Percentiles rank a stretch among this genome's conserved stretches.
Conservation (phyloP, 53 echinoderm and acorn worm species). For the Astropecten irregularis region DNA sequence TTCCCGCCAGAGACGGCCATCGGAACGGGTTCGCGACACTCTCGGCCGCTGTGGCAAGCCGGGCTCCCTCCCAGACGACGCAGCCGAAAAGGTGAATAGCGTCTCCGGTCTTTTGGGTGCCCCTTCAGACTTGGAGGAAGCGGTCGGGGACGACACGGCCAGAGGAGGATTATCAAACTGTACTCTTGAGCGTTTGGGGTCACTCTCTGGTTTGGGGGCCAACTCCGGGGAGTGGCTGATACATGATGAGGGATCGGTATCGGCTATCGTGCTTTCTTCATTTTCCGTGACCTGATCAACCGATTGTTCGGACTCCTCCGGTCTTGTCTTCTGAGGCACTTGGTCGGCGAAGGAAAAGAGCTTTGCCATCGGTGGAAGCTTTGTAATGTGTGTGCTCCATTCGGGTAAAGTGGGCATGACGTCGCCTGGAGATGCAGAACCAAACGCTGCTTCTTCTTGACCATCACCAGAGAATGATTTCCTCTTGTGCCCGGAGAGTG, state of each 20-base stretch:
- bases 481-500: slow-evolving; percentile 34
- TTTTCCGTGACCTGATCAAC: slow-evolving; percentile 14
- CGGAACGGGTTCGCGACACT: slow-evolving; percentile 21
- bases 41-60: slow-evolving; percentile 11
- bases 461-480: neutral
- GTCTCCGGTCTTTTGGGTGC: slow-evolving; percentile 73
- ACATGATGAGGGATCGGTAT: neutral
- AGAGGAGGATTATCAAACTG: slow-evolving; percentile 10
- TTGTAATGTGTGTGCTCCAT: slow-evolving; percentile 8
- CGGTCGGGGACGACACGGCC: slow-evolving; percentile 1
- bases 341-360: slow-evolving; percentile 43
- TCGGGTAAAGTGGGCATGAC: neutral
- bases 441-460: neutral
- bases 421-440: neutral
- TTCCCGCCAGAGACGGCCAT: slow-evolving; percentile 8
- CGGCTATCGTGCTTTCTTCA: neutral
- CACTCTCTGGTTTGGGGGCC: neutral
- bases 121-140: neutral
- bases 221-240: neutral
- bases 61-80: slow-evolving; percentile 51
- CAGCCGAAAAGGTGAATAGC: slow-evolving; percentile 75
- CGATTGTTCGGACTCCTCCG: slow-evolving; percentile 22
- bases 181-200: slow-evolving; percentile 12
- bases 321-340: slow-evolving; percentile 24
- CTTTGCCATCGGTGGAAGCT: slow-evolving; percentile 37